A percentile compares a stretch with the other conserved stretches of the same genome.
Evolutionary conservation across 2,888 invertebrate species (phyloP).

Genomic region (Andrena praecox): DNA sequence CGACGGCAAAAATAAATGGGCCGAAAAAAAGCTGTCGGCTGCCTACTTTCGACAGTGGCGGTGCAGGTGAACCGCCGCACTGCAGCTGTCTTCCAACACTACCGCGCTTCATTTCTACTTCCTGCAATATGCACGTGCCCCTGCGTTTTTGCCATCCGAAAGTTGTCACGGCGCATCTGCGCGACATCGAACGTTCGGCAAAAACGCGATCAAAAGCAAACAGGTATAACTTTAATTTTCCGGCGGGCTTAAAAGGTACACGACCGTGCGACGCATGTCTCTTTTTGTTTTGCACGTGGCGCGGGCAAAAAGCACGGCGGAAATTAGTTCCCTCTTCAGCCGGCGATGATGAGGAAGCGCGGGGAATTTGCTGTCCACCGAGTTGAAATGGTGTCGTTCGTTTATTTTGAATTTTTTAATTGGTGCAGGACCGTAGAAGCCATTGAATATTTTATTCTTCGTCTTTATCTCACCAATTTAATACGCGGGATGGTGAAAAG

Average conservation of each 20-base stretch:
- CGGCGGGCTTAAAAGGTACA: background rate
- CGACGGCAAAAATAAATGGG: background rate
- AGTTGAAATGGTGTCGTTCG: no score
- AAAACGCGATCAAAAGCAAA: slow-evolving; percentile 4
- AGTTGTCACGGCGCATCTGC: slow-evolving; percentile 38
- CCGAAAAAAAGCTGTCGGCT: slow-evolving; percentile 34
- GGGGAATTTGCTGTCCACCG: no score
- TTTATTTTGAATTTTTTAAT: no score
- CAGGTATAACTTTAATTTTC: background rate
- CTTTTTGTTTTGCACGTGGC: background rate
- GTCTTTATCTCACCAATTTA: no score
- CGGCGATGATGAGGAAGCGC: no score
- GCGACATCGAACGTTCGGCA: slow-evolving; percentile 4
- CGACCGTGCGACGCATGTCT: background rate
- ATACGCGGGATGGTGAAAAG: no score
- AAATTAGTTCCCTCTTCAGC: no score
- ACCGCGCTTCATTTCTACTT: slow-evolving; percentile 74
- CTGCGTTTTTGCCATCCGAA: slow-evolving; percentile 62
- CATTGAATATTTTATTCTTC: no score
- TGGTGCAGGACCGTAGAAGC: no score
- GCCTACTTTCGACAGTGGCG: background rate
- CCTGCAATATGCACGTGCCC: slow-evolving; percentile 68
- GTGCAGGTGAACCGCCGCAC: slow-evolving; percentile 64
- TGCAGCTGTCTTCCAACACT: slow-evolving; percentile 71
- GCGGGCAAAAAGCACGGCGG: background rate